These are phyloP conservation scores for Elymnias hypermnestra DNA, from an alignment of 1,140 invertebrate genomes.

Conservation along the genomic window DNA sequence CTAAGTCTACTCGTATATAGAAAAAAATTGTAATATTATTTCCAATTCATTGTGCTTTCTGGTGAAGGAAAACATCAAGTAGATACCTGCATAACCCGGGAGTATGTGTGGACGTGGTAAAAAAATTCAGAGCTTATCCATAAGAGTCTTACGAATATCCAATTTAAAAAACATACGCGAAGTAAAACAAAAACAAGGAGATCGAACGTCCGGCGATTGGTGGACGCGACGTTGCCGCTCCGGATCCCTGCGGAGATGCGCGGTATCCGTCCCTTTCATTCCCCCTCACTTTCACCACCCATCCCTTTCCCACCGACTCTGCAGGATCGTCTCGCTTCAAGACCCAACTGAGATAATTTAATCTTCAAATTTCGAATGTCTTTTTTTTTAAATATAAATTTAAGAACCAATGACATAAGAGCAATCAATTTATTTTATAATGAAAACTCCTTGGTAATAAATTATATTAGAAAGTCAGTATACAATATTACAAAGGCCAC, in stretches of 20 bases:
- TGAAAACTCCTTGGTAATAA: background rate
- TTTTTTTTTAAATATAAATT: constrained; percentile 48
- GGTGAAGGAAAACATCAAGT: no score
- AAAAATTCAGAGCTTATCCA: no score
- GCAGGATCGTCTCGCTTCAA: constrained; percentile 70
- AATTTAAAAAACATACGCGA: constrained; percentile 21
- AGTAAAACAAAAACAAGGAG: constrained; percentile 44
- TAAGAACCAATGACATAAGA: constrained; percentile 43
- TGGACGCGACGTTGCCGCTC: constrained; percentile 68
- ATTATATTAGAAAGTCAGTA: no score
- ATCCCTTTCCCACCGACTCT: constrained; percentile 43
- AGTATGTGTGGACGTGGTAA: no score
- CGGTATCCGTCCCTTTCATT: constrained; percentile 32
- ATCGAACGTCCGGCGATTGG: constrained; percentile 62
- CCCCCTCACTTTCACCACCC: constrained; percentile 12
- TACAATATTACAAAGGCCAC: no score
- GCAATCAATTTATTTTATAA: constrained; percentile 10
- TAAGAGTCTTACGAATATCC: constrained; percentile 20
- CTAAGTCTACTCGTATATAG: no score
- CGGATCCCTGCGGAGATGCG: constrained; percentile 54
- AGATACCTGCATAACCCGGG: no score
- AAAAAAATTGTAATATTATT: no score
- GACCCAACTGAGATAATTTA: constrained; percentile 71
- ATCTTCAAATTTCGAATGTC: constrained; percentile 64
- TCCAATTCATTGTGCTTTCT: no score